phyloP scores from a whole-genome alignment of 2,113 vertebrate species.

The Glaucidium brasilianum region DNA sequence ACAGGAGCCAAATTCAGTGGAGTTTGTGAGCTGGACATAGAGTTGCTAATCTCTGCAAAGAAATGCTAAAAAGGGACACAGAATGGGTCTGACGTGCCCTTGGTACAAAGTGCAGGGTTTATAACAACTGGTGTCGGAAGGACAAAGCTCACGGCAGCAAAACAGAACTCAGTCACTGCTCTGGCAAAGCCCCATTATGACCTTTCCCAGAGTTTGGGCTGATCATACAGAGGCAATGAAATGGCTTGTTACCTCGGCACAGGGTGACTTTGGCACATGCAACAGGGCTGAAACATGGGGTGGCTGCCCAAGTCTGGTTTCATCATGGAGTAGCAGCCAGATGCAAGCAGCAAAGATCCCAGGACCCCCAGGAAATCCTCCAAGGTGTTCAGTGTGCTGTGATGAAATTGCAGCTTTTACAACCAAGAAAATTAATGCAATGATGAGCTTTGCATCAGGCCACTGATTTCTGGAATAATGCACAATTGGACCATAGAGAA shows the following conservation, averaged over 20 bases:
- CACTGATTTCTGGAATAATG: not conserved
- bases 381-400: not conserved
- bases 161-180: not conserved
- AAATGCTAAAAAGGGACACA: not conserved
- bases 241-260: not conserved
- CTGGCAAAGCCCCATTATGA: not conserved
- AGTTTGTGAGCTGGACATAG: not conserved
- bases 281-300: not conserved
- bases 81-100: not conserved
- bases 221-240: not conserved
- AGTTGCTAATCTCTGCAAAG: not conserved
- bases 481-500: not conserved
- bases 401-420: not conserved
- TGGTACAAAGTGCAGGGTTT: not conserved
- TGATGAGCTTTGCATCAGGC: not conserved
- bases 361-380: not conserved
- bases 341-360: not conserved
- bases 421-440: not conserved
- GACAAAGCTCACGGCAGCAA: not conserved
- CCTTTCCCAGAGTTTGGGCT: not conserved
- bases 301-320: not conserved
- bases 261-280: rapidly evolving
- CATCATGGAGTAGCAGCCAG: not conserved
- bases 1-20: not conserved
- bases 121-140: not conserved